A percentile compares a stretch with the other conserved stretches of the same genome.
These are phyloP conservation scores for Diabrotica virgifera DNA, from an alignment of 1,140 invertebrate species.

Conservation along the genomic window DNA sequence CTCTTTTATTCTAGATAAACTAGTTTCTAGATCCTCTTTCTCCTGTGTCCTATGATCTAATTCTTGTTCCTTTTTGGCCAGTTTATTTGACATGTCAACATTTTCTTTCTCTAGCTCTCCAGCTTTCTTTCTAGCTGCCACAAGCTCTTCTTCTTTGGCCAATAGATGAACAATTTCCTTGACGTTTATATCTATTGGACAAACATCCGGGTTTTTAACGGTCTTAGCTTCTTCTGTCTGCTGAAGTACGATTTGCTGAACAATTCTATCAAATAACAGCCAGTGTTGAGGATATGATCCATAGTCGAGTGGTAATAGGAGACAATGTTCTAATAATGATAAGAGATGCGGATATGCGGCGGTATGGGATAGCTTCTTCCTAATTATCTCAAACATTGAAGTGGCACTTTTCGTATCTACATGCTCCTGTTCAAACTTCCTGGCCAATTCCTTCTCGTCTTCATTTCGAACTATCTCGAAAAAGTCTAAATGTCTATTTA, in stretches of 20 bases:
- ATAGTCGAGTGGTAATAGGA: constrained; percentile 83
- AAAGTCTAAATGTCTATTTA: constrained; percentile 91
- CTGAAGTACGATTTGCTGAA: constrained; percentile 95
- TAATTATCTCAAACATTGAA: constrained; percentile 90
- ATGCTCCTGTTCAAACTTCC: constrained; percentile 87
- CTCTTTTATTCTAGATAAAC: constrained; percentile 79
- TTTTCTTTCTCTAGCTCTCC: constrained; percentile 88
- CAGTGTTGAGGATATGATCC: constrained; percentile 86
- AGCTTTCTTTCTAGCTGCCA: constrained; percentile 80
- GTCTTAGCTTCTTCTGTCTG: constrained; percentile 49
- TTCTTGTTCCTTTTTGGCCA: constrained; percentile 92
- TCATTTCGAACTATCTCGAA: constrained; percentile 98
- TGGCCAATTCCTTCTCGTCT: constrained; percentile 91
- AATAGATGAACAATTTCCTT: constrained; percentile 86
- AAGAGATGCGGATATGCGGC: constrained; percentile 91
- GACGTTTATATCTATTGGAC: constrained; percentile 86
- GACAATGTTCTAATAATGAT: constrained; percentile 86
- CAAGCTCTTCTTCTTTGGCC: constrained; percentile 91
- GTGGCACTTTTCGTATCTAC: constrained; percentile 93
- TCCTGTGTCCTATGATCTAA: constrained; percentile 85
- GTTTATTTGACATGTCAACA: constrained; percentile 76
- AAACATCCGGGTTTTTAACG: constrained; percentile 75
- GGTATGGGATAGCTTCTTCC: constrained; percentile 87
- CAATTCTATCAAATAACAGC: constrained; percentile 89
- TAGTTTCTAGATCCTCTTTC: constrained; percentile 88